Conservation (phyloP, 2,113 vertebrate species). For the Sula dactylatra region DNA sequence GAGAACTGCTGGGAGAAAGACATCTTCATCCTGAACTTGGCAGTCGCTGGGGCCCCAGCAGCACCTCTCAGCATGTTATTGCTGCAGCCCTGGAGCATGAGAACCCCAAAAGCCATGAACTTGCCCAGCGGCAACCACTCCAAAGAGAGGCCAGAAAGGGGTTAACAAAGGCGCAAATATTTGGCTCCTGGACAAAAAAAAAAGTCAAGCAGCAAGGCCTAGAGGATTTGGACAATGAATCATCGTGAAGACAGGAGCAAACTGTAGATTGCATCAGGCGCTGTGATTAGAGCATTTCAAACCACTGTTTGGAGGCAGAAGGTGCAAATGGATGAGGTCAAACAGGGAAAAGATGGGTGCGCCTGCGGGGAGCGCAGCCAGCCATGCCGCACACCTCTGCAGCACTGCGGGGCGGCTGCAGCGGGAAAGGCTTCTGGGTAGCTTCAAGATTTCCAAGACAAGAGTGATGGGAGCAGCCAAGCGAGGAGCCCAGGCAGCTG, state of each 20-base stretch:
- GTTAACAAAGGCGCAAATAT: not conserved
- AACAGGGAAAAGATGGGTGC: not conserved
- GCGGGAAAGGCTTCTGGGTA: not conserved
- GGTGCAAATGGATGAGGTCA: not conserved
- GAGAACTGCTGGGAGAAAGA: not conserved
- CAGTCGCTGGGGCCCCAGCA: not conserved
- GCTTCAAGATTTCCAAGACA: fast-evolving
- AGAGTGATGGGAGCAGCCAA: not conserved
- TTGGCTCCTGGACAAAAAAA: not conserved
- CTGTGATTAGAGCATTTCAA: not conserved
- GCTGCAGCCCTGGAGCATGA: not conserved
- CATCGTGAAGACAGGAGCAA: not conserved
- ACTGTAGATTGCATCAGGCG: not conserved
- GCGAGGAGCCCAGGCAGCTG: not conserved
- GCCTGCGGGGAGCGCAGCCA: fast-evolving
- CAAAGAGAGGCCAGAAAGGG: not conserved
- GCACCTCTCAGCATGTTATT: not conserved
- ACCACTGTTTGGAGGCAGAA: not conserved
- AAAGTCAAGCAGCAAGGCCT: not conserved
- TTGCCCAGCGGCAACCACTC: not conserved
- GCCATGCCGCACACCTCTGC: not conserved
- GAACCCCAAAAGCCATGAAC: not conserved
- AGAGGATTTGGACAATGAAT: not conserved
- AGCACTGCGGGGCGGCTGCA: not conserved
- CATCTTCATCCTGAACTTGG: not conserved